Evolutionary conservation across 2,888 invertebrate species (phyloP).

Genomic region (Caenorhabditis panamensis): DNA sequence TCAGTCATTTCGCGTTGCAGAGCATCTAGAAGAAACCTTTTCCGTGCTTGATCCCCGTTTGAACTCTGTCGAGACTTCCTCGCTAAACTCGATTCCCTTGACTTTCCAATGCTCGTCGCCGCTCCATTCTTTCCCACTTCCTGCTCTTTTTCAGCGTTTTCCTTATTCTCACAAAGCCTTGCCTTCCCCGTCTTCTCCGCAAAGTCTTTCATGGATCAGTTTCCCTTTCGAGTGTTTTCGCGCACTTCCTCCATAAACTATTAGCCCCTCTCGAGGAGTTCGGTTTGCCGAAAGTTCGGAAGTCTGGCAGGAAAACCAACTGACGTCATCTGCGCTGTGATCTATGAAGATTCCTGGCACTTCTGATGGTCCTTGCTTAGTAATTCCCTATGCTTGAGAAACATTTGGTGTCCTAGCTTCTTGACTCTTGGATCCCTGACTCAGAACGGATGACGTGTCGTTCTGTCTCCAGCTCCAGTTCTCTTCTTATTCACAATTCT

Average conservation of each 20-base stretch:
- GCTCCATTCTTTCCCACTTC: background rate
- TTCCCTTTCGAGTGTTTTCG: conserved; percentile 26
- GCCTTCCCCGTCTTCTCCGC: background rate
- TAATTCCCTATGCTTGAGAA: background rate
- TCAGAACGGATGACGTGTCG: background rate
- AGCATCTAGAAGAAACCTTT: background rate
- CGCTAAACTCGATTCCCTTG: background rate
- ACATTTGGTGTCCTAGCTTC: background rate
- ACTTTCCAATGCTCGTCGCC: background rate
- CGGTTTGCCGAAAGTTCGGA: background rate
- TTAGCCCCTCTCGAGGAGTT: background rate
- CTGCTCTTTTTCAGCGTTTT: background rate
- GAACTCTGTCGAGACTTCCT: background rate
- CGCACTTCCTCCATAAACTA: background rate
- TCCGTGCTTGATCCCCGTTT: background rate
- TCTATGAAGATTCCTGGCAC: background rate
- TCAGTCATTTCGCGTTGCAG: background rate
- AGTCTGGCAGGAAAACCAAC: background rate
- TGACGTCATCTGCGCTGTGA: background rate
- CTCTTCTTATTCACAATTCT: background rate
- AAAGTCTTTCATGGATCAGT: conserved; percentile 18
- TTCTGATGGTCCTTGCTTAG: background rate
- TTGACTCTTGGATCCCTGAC: background rate
- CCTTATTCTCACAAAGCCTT: conserved; percentile 7
- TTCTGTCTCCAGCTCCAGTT: background rate